Percentiles rank a stretch among this genome's conserved stretches.
Evolutionary conservation across 2,888 invertebrate species (phyloP).

Genomic region (Zygogramma bicolorata): DNA sequence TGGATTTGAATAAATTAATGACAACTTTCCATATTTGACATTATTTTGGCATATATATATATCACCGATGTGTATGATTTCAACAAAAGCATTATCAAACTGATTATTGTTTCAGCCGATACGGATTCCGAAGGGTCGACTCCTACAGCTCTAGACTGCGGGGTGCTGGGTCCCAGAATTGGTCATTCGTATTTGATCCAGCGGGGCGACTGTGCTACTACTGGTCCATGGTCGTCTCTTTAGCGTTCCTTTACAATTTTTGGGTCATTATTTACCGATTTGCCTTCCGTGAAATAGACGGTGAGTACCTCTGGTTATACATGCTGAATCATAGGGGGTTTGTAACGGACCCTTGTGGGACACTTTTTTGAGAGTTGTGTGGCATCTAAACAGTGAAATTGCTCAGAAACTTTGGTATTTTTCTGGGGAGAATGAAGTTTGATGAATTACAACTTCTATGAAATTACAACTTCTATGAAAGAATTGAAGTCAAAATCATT

Average conservation of each 20-base stretch:
- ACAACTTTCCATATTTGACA: no score
- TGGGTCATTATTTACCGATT: constrained; percentile 99
- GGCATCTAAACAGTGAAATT: no score
- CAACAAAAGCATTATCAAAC: no score
- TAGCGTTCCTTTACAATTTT: constrained; percentile 96
- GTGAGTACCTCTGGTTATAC: constrained; percentile 71
- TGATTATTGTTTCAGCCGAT: constrained; percentile 63
- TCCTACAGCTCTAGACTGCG: constrained; percentile 76
- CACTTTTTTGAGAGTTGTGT: no score
- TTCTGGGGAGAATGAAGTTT: no score
- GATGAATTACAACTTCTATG: no score
- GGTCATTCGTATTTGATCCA: constrained; percentile 98
- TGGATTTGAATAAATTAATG: no score
- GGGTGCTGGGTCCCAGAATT: constrained; percentile 76
- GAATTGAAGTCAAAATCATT: no score
- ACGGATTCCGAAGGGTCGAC: constrained; percentile 72
- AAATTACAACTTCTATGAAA: no score
- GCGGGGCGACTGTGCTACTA: constrained; percentile 96
- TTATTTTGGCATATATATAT: no score
- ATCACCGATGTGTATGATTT: no score
- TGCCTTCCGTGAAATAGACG: constrained; percentile 97
- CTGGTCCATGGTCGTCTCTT: constrained; percentile 96
- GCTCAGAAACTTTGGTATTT: no score
- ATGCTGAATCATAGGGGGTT: not conserved
- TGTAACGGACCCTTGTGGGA: not conserved